Evolutionary conservation across 2,888 invertebrate species (phyloP), one percentile per base, ranked within the genome.

Genomic region (Ctena decussata): DNA sequence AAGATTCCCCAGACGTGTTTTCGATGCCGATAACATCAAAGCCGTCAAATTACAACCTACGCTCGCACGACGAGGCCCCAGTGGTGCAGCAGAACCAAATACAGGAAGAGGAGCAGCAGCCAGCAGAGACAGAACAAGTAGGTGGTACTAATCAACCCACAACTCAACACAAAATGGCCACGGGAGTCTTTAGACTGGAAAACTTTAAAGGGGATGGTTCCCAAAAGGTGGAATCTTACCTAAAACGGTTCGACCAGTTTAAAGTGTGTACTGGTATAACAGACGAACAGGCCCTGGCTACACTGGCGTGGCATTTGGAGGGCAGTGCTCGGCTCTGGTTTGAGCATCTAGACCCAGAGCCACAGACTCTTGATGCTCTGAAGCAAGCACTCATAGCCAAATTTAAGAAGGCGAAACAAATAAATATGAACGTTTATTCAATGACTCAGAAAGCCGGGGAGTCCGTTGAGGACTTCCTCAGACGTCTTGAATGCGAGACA

Each of bases 171-270:
- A 60, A 60, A 27, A 60, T 49, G 49, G 49, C 49, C 5, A 49
- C 12, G 11, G 44, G 60, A 12, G 1, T 27, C 1, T 71, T 81
- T 12, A 76, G 39, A 41, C 32, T 76, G 21, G 76, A 76, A 11
- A 3, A 27, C 0, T 81, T 81, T 49, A 24, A 27, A 24, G 81
- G 81, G 0, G 72, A 77, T n/a, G 44, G 70, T 2, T 30, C 71
- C 8, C 30, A 70, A 32, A 71, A 81, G 27, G 57, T 81, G 0
- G 57, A 71, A 2, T 32, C 32, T 15, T 81, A 73, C 30, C 21
- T 81, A 8, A 75, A 24, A 57, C 6, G 75, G 6, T 75, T 75
- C 57, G 75, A 75, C n/a, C 75, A 75, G 21, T 75, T 18, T 15
- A 18, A 35, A 37, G 11, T 15, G 57, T 75, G 57, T 49, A 57